Percentiles rank a stretch among this genome's conserved stretches.
Conservation (phyloP, 1,140 invertebrate genomes). For the Sminthurides bifidus region DNA sequence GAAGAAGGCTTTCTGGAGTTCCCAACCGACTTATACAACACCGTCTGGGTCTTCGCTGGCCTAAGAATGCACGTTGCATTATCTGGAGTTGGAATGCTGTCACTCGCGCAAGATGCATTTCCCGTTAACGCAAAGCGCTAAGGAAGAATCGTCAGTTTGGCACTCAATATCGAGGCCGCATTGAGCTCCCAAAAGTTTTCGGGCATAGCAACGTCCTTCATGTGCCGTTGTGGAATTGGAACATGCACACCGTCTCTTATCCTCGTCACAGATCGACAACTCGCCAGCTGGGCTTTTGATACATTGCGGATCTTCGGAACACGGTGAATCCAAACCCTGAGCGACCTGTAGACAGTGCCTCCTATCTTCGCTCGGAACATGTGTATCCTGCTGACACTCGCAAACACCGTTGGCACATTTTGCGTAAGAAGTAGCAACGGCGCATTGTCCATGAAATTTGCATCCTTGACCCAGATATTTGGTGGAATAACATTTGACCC, state of each 20-base stretch:
- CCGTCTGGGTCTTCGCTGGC: no score
- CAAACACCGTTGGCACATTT: constrained; percentile 22
- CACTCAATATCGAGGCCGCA: constrained; percentile 21
- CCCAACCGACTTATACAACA: no score
- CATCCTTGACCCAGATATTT: constrained; percentile 23
- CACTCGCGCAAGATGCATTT: constrained; percentile 8
- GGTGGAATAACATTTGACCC: constrained; percentile 18
- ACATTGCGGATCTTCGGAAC: constrained; percentile 28
- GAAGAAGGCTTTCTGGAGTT: no score
- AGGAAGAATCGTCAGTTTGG: constrained; percentile 12
- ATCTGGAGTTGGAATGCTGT: no score
- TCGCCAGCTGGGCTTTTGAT: constrained; percentile 13
- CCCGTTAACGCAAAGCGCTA: constrained; percentile 17
- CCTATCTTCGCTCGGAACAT: constrained; percentile 18
- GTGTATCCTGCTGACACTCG: constrained; percentile 17
- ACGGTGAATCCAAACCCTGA: constrained; percentile 19
- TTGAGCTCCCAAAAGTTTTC: constrained; percentile 15
- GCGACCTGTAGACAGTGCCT: constrained; percentile 27
- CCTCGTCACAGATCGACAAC: constrained; percentile 12
- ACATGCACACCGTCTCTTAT: constrained; percentile 21
- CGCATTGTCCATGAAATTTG: constrained; percentile 27
- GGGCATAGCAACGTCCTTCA: constrained; percentile 22
- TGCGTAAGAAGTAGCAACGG: constrained; percentile 11
- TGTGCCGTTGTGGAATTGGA: constrained; percentile 23
- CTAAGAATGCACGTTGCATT: no score